Evolutionary conservation across 2,888 invertebrate genomes (phyloP).

Genomic region (Cantharis lateralis): DNA sequence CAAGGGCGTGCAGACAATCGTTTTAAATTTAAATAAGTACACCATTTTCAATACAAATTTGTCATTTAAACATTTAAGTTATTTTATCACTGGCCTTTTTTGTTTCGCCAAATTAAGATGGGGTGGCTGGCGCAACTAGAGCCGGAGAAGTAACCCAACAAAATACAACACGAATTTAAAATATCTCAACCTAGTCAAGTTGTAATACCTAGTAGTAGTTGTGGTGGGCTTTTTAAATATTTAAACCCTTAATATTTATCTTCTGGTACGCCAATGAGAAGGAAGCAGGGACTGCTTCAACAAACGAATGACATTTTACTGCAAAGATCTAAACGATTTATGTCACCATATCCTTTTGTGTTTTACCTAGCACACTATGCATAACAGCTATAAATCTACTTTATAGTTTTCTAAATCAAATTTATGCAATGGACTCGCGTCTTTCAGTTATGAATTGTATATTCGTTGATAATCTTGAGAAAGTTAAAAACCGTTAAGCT

Average conservation of each 20-base stretch:
- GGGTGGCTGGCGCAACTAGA: background rate
- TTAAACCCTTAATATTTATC: background rate
- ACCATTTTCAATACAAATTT: constrained; percentile 5
- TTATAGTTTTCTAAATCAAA: constrained; percentile 59
- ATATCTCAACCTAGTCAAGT: background rate
- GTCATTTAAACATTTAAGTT: constrained; percentile 1
- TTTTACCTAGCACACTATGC: constrained; percentile 56
- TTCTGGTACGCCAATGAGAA: constrained; percentile 33
- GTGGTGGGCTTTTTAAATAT: background rate
- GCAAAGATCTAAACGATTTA: constrained; percentile 57
- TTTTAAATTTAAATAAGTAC: constrained; percentile 5
- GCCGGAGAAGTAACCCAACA: background rate
- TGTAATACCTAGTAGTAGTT: background rate
- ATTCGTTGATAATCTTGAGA: constrained; percentile 12
- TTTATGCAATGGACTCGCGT: constrained; percentile 52
- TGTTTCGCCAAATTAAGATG: background rate
- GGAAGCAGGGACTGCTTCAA: constrained; percentile 31
- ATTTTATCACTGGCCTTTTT: background rate
- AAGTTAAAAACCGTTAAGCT: background rate
- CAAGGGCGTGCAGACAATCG: constrained; percentile 29
- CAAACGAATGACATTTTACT: constrained; percentile 50
- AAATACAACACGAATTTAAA: background rate
- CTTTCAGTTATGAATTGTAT: constrained; percentile 19
- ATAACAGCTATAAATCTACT: constrained; percentile 58
- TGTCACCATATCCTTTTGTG: constrained; percentile 56